Evolutionary conservation across 1,140 invertebrate species (phyloP).

Genomic region (Habropoda laboriosa): DNA sequence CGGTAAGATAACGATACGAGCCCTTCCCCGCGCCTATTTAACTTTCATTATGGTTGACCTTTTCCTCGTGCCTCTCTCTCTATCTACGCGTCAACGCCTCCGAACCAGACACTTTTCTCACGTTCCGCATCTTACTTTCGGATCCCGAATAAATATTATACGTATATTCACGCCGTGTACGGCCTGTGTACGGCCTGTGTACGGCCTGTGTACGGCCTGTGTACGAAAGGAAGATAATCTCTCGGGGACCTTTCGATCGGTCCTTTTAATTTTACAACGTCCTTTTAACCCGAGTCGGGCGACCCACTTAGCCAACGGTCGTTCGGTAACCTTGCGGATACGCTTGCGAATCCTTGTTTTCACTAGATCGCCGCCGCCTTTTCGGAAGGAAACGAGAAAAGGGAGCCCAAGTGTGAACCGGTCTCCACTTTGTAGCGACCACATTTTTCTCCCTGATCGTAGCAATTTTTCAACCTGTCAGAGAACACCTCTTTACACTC

Average conservation of each 20-base stretch:
- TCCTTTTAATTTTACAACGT: not conserved
- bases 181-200: no score
- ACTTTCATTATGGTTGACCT: constrained; percentile 68
- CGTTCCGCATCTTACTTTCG: constrained; percentile 48
- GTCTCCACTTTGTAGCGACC: constrained; percentile 49
- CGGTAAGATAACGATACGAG: constrained; percentile 57
- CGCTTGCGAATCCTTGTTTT: not conserved
- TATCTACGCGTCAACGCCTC: constrained; percentile 53
- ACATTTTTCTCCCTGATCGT: constrained; percentile 57
- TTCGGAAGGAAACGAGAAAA: not conserved
- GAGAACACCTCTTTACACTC: constrained; percentile 53
- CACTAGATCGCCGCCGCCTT: no score
- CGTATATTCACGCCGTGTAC: no score
- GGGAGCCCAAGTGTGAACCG: no score
- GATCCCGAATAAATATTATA: not conserved
- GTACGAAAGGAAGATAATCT: not conserved
- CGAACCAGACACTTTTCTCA: constrained; percentile 57
- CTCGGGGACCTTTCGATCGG: not conserved
- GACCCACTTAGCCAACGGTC: not conserved
- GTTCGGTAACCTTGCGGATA: not conserved
- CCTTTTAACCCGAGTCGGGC: not conserved
- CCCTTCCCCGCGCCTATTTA: constrained; percentile 51
- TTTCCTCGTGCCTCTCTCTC: constrained; percentile 47
- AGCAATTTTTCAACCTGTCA: constrained; percentile 55
- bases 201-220: no score